phyloP scores from a whole-genome alignment of 2,888 invertebrate species.

The Nemapogon koenigi region DNA sequence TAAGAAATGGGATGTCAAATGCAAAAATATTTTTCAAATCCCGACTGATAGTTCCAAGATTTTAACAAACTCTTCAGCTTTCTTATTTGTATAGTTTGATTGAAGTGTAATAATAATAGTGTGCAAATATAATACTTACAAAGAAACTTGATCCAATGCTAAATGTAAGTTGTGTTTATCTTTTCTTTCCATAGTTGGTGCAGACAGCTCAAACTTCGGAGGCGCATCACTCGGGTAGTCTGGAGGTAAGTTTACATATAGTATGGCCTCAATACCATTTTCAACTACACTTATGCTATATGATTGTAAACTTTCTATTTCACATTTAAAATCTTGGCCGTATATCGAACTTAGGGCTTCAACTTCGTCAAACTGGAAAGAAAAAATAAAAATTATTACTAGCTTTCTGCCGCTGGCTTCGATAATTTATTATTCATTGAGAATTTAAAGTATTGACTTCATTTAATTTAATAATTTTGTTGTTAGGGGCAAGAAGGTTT shows the following conservation, averaged over 20 bases:
- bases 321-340: conserved; percentile 69
- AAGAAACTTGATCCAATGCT: conserved; percentile 68
- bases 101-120: too few relatives aligned
- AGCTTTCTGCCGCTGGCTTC: too few relatives aligned
- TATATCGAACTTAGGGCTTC: conserved; percentile 78
- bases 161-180: conserved; percentile 62
- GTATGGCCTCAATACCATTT: conserved; percentile 51
- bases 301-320: conserved; percentile 58
- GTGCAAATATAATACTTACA: conserved; percentile 65
- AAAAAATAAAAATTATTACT: too few relatives aligned
- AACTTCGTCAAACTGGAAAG: conserved; percentile 70
- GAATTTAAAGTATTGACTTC: too few relatives aligned
- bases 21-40: too few relatives aligned
- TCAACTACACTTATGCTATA: conserved; percentile 68
- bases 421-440: too few relatives aligned
- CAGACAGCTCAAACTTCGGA: conserved; percentile 74
- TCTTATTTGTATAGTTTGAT: too few relatives aligned
- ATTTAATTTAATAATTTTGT: too few relatives aligned
- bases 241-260: conserved; percentile 69
- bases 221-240: conserved; percentile 71
- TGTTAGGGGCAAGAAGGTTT: too few relatives aligned
- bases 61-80: too few relatives aligned
- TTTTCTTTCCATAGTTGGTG: conserved; percentile 70
- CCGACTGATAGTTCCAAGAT: too few relatives aligned
- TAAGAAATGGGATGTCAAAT: too few relatives aligned